Base-by-base conservation (phyloP, 2,797 vertebrate genomes). In the Pangasius djambal region DNA sequence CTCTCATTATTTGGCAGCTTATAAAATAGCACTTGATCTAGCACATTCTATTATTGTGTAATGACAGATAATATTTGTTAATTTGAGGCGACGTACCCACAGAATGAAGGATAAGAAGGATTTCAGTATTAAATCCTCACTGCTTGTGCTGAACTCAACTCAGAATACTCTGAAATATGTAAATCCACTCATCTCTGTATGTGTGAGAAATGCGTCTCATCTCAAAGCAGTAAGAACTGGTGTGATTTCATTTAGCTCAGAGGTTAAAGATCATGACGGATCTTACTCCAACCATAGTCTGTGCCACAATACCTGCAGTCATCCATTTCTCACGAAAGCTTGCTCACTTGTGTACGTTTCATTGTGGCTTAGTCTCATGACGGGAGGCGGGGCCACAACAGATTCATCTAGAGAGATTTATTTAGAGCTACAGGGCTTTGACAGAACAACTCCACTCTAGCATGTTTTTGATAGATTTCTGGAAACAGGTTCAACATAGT, bases 371-470 rank as follows among this genome's bases (percentile, higher is more conserved):
- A 20, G 63, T 85, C 63, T 57, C 88, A 86, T 72, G 72, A 20
- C 0, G 59, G 88, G 91, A 87, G 87, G 88, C 79, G 40, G 37
- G 78, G 85, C 67, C 34, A 84, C 57, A 50, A 83, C 67, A 89
- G 88, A 89, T 87, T 86, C 79, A 92, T 90, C 83, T 79, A 22
- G 91, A 91, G 88, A 93, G 93, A 94, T 94, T 90, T 91, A 93
- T 94, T 94, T 93, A 92, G 93, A 94, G 93, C 94, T 93, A 92
- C 92, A 92, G 92, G 93, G 93, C 94, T 95, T 94, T 95, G 94
- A 94, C 93, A 95, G 94, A 93, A 90, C 91, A 94, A 92, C 91
- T 93, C 94, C 92, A 90, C 91, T 89, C 88, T 92, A 92, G 94
- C 95, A 93, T 63, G 89, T 92, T 93, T 95, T 94, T 94, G 92